Conservation (phyloP, 2,113 vertebrate species). For the Phyllostomus discolor region DNA sequence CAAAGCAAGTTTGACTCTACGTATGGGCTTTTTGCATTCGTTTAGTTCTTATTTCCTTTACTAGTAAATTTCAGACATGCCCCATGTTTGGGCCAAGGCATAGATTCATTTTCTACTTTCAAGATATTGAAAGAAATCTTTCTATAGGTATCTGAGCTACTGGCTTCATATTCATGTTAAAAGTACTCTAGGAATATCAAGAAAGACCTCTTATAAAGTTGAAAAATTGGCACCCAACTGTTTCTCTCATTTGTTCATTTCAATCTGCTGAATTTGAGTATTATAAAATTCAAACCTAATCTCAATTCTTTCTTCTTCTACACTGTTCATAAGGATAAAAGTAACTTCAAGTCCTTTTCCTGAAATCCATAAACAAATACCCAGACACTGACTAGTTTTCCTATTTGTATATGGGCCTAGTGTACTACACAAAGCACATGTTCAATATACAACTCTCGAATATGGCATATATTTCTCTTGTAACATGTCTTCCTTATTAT, state of each 20-base stretch:
- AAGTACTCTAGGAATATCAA: constrained; percentile 81
- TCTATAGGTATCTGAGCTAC: constrained; percentile 57
- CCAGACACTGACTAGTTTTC: constrained; percentile 85
- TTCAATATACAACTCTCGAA: constrained; percentile 89
- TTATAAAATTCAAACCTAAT: constrained; percentile 89
- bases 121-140: constrained; percentile 87
- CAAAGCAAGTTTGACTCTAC: constrained; percentile 81
- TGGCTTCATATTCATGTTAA: constrained; percentile 87
- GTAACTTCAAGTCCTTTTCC: constrained; percentile 86
- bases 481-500: constrained; percentile 88
- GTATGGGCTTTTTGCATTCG: constrained; percentile 83
- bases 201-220: constrained; percentile 89
- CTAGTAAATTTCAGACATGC: constrained; percentile 86
- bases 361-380: constrained; percentile 87
- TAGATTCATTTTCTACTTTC: constrained; percentile 87
- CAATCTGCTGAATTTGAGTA: constrained; percentile 82
- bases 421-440: constrained; percentile 84
- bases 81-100: constrained; percentile 86
- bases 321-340: constrained; percentile 85
- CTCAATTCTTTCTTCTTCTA: constrained; percentile 90
- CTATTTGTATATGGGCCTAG: constrained; percentile 78
- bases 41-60: constrained; percentile 84
- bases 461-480: constrained; percentile 84
- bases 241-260: constrained; percentile 89
- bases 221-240: constrained; percentile 86